phyloP scores from a whole-genome alignment of 2,113 vertebrate species.

The Mormyrus iriodes region DNA sequence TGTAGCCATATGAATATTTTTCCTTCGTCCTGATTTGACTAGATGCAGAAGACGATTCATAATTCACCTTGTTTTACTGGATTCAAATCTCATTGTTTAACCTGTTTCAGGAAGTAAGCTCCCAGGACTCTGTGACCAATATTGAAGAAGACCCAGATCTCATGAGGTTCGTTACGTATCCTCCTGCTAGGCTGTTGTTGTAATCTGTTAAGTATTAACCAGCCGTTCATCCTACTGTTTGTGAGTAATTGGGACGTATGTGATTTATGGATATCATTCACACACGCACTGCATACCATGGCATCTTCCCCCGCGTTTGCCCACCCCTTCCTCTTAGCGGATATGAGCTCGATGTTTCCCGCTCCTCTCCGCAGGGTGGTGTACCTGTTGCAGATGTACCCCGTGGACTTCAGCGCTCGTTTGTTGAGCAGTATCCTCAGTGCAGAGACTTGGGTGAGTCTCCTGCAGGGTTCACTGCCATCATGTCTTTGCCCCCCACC shows the following conservation, averaged over 20 bases:
- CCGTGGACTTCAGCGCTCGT: constrained; percentile 66
- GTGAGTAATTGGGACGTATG: neutral
- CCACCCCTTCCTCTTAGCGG: neutral
- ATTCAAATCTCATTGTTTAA: neutral
- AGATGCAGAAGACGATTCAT: neutral
- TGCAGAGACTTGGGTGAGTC: constrained; percentile 74
- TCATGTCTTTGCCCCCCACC: neutral
- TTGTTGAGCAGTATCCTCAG: constrained; percentile 74
- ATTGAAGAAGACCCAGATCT: constrained; percentile 77
- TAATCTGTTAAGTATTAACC: neutral
- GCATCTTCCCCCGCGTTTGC: neutral
- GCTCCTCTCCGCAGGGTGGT: constrained; percentile 63
- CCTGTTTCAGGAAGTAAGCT: constrained; percentile 52
- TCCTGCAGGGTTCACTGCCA: neutral
- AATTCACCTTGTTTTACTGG: neutral
- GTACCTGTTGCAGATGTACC: constrained; percentile 75
- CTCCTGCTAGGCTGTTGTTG: neutral
- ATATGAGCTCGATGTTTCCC: neutral
- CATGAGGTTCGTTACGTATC: constrained; percentile 63
- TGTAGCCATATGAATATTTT: neutral
- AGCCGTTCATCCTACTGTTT: neutral
- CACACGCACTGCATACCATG: neutral
- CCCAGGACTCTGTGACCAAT: constrained; percentile 59
- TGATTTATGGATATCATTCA: neutral
- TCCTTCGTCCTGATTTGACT: neutral